A percentile compares a stretch with the other conserved stretches of the same genome.
Evolutionary conservation across 1,140 invertebrate genomes (phyloP).

Genomic region (Solen grandis): DNA sequence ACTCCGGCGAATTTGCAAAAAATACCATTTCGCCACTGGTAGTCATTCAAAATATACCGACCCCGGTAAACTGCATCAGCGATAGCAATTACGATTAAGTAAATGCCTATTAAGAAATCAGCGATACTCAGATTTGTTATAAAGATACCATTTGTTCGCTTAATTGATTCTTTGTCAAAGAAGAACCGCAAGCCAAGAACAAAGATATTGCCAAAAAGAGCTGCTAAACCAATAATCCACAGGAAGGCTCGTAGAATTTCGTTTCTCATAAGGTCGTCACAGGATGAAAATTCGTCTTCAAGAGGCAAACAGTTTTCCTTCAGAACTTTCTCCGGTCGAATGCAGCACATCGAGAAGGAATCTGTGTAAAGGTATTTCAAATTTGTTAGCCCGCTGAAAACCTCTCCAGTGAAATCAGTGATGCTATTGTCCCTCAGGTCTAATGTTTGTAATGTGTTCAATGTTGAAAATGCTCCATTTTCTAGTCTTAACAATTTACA

Average conservation of each 20-base stretch:
- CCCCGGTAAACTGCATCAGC: slow-evolving; percentile 10
- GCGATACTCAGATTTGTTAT: slow-evolving; percentile 30
- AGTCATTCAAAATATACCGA: slow-evolving; percentile 7
- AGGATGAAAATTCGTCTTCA: slow-evolving; percentile 65
- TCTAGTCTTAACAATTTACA: too few species aligned
- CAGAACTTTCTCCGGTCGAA: not conserved
- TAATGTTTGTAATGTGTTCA: too few species aligned
- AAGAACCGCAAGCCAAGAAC: slow-evolving; percentile 56
- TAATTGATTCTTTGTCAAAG: slow-evolving; percentile 40
- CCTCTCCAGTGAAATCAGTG: not conserved
- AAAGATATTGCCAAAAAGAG: slow-evolving; percentile 62
- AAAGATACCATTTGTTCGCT: slow-evolving; percentile 57
- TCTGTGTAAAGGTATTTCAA: not conserved
- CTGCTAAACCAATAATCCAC: slow-evolving; percentile 65
- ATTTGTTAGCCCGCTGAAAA: not conserved
- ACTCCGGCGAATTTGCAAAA: slow-evolving; percentile 15
- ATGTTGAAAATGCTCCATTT: too few species aligned
- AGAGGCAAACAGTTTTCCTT: slow-evolving; percentile 60
- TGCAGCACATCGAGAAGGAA: slow-evolving; percentile 6
- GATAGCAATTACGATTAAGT: slow-evolving; percentile 17
- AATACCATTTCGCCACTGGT: slow-evolving; percentile 11
- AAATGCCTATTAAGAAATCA: slow-evolving; percentile 33
- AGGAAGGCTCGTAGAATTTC: slow-evolving; percentile 59
- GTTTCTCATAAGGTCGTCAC: slow-evolving; percentile 60
- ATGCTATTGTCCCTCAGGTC: slow-evolving; percentile 3